Evolutionary conservation across 2,888 invertebrate genomes (phyloP), one percentile per base, ranked within the genome.

Genomic region (Apantesis nais): DNA sequence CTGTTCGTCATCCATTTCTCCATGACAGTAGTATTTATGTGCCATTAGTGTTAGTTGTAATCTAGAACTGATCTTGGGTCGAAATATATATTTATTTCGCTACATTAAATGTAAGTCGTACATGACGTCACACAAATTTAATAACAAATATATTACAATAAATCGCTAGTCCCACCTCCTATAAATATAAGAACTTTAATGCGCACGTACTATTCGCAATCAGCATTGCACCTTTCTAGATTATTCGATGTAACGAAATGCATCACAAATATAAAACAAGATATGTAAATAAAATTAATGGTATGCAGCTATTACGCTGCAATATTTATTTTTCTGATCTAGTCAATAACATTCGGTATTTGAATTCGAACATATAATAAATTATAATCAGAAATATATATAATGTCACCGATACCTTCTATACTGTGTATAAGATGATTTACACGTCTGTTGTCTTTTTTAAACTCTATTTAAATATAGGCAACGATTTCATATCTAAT

Each of bases 31-130:
- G 73, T 81, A 78, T 78, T 74, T 85, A 87, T 85, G 91, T 91
- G 91, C 91, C 91, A 91, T 91, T 90, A 89, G 88, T 83, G 77
- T 82, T 86, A 85, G 82, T 73, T 79, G 70, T 78, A 79, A 69
- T 67, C 68, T 80, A 83, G 77, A 76, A 75, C 81, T 83, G 83
- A 79, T 83, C 82, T 80, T 81, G 75, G 80, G 81, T 79, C 80
- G 70, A 71, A 77, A 76, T 72, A 68, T 79, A 75, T 75, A 76
- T 76, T 72, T 75, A 68, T 71, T 71, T 61, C 31, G 64, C 65
- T 69, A 68, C 68, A 71, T 62, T 67, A 63, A 48, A 34, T 48
- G 69, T 48, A 67, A 69, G 70, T 67, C 68, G 72, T 72, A 62
- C 31, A 34, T 71, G 69, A 62, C 62, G 77, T 72, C 79, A 77